A percentile compares a stretch with the other conserved stretches of the same genome.
Conservation (phyloP, 1,140 invertebrate species). For the Achatina immaculata region DNA sequence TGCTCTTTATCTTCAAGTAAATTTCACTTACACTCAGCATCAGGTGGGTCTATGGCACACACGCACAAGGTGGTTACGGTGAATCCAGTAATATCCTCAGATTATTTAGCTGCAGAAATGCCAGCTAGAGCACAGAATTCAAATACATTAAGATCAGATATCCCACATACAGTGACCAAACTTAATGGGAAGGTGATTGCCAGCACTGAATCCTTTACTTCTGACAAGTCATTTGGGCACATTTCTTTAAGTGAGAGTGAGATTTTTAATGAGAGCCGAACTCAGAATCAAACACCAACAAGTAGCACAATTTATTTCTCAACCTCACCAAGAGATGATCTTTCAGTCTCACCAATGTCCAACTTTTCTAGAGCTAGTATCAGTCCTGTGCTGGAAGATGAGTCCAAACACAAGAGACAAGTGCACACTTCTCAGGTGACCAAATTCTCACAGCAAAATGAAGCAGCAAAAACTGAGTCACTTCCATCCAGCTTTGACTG, state of each 20-base stretch:
- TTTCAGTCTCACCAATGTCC: slow-evolving; percentile 39
- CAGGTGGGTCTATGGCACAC: too few species aligned
- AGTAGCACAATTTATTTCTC: neutral
- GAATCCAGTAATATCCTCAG: too few species aligned
- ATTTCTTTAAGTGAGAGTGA: neutral
- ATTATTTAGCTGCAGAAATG: neutral
- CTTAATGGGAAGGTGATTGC: neutral
- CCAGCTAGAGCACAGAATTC: neutral
- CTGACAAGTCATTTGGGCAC: neutral
- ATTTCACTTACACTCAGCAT: too few species aligned
- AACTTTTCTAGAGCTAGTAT: slow-evolving; percentile 41
- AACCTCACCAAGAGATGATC: slow-evolving; percentile 24
- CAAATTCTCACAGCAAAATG: neutral
- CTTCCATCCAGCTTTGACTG: slow-evolving; percentile 46
- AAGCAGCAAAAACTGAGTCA: slow-evolving; percentile 24
- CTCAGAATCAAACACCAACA: neutral
- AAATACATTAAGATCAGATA: neutral
- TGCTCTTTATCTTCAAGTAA: neutral
- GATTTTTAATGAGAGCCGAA: neutral
- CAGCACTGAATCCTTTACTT: neutral
- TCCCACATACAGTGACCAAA: neutral
- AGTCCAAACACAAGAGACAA: neutral
- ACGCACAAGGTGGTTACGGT: too few species aligned
- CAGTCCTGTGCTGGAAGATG: slow-evolving; percentile 7
- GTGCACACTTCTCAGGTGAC: neutral